Base-by-base conservation (phyloP, 2,113 vertebrate species). In the Brienomyrus brachyistius region DNA sequence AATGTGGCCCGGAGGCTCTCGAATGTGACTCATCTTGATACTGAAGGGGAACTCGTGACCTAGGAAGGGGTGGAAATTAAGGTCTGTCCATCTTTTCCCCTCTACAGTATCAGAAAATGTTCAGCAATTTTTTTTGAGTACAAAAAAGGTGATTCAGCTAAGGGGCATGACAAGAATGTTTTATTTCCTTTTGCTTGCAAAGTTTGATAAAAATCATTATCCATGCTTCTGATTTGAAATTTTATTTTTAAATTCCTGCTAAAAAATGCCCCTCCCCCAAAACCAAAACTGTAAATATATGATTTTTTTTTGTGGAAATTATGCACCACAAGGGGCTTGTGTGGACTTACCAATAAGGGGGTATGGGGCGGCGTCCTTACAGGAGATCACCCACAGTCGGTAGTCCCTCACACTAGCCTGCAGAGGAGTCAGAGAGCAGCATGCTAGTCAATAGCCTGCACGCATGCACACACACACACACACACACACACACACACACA, bases 21-120 rank as follows among this genome's bases (percentile, higher is more conserved):
- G 96, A 84, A 99, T 95, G 92, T 98, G 97, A 94, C 96, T 98
- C 97, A 98, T 99, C 96, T 98, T 98, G 89, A 99, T 99, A 93
- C 96, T 97, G 91, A 98, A 98, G 88, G 98, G 98, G 93, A 97
- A 98, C 93, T 99, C 98, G 2, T 99, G 98, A 66, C 98, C 98
- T 99, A 92, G 91, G 93, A 90, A 90, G 90, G 86, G 91, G 50
- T 19, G 1, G 90, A 23, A 90, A 50, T 35, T 88, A 4, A 21
- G 31, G 9, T n/a, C 35, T 40, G 27, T 56, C 8, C 54, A 21
- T 62, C 23, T 27, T 86, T n/a, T 51, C 35, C 17, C 43, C 3
- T 45, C 40, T 23, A 84, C 82, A 84, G 45, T 48, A 23, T 84
- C 74, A 43, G 17, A 5, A 80, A 80, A 43, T 0, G 2, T 47